Evolutionary conservation across 2,888 invertebrate genomes (phyloP), one percentile per base, ranked within the genome.

Genomic region (Eumacrocentrus americanus): DNA sequence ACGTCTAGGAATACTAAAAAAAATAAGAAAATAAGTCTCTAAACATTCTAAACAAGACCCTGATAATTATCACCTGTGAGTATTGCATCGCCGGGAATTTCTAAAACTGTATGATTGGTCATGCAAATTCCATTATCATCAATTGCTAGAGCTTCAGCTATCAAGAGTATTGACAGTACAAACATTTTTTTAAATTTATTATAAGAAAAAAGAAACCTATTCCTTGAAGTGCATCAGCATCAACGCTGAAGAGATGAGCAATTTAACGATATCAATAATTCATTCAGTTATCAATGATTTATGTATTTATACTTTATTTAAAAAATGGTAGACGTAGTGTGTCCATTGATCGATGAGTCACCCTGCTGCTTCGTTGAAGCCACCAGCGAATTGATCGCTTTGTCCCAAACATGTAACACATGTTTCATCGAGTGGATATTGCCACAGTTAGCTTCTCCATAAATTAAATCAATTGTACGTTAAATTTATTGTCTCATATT

Each of bases 1-100:
- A 74, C 70, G 57, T 81, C 80, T 44, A 82, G 73, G 47, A 82
- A 77, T 14, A 77, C 82, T 82, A 67, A 23, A 68, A n/a, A n/a
- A n/a, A n/a, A n/a, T n/a, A n/a, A n/a, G n/a, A n/a, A n/a, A n/a
- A n/a, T n/a, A n/a, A n/a, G n/a, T n/a, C n/a, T n/a, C n/a, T n/a
- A n/a, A n/a, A n/a, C n/a, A n/a, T n/a, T n/a, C 37, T 38, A 11
- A 37, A 7, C 40, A 9, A 14, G 22, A 38, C 47, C 23, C 2
- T 34, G 35, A 29, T 14, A 60, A 37, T n/a, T n/a, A n/a, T 75
- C 61, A 80, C 80, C 75, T 22, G 77, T 72, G 35, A 80, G 61
- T 29, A 78, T 68, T 23, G 75, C 79, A 20, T 80, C 76, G 1
- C 79, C 80, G 4, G 76, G 66, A 16, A 67, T 69, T 57, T 80